Base-by-base conservation (phyloP, 2,113 vertebrate species). In the Rhinoderma darwinii region DNA sequence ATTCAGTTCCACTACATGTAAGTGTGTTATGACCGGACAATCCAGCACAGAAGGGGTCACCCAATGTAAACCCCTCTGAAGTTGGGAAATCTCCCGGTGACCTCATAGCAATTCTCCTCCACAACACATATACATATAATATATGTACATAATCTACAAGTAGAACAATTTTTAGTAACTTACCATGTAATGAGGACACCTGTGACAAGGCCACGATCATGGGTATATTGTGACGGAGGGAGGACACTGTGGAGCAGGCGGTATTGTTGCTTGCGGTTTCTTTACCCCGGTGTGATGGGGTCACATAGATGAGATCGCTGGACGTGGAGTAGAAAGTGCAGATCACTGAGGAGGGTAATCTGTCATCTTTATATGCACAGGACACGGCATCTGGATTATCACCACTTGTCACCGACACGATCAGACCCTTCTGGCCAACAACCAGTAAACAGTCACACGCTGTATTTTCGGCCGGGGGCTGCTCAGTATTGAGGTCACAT, bases 391-490 rank as follows among this genome's bases (percentile, higher is more conserved):
- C 94, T 75, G 93, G 74, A 0, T 88, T 90, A 84, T 90, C 92
- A 76, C 93, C 87, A 0, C 93, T 91, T 88, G 89, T 95, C 72
- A 98, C 88, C 4, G 96, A 91, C 91, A 97, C 90, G 50, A 95
- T 92, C 91, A 94, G 95, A 76, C 98, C 98, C 0, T 83, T 91
- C 88, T 93, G 94, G 0, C 98, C 97, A 5, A 97, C 90, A 3
- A 93, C 95, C 78, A 98, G 92, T 88, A 99, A 90, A 88, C 95
- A 96, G 88, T 92, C 92, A 7, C 93, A 91, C 17, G 88, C 89
- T 0, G 56, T 0, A 0, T 89, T 90, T n/a, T 43, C 90, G 1
- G 17, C 4, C 0, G 76, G 37, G 0, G 54, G 88, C n/a, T 89
- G 89, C 0, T 39, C 63, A 0, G 80, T 89, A 0, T 89, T 88